A percentile compares a stretch with the other conserved stretches of the same genome.
phyloP scores from a whole-genome alignment of 2,797 vertebrate genomes.

The Borostomias antarcticus region DNA sequence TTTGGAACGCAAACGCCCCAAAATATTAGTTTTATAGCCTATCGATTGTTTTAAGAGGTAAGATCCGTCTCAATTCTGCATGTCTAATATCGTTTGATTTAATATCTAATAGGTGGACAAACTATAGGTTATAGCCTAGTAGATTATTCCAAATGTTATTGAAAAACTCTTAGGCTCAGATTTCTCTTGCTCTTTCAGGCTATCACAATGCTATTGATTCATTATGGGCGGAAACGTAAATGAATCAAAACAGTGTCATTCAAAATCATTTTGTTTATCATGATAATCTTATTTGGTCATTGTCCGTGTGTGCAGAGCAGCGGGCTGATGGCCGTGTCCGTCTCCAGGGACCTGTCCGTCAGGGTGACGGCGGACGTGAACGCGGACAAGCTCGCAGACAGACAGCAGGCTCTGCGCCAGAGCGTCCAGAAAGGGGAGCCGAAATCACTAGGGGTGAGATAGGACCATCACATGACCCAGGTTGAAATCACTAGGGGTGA shows the following conservation, averaged over 20 bases:
- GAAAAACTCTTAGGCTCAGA: too few species aligned
- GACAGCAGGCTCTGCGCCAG: slow-evolving; percentile 44
- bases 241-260: neutral
- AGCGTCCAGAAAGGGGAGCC: slow-evolving; percentile 70
- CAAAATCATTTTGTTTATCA: neutral
- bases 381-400: slow-evolving; percentile 58
- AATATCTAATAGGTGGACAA: too few species aligned
- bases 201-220: too few species aligned
- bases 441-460: slow-evolving; percentile 74
- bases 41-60: neutral
- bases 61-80: too few species aligned
- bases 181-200: too few species aligned
- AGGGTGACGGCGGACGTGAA: slow-evolving; percentile 59
- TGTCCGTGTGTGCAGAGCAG: slow-evolving; percentile 1
- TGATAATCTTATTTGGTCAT: neutral
- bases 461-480: too few species aligned
- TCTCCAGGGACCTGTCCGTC: slow-evolving; percentile 71
- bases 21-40: too few species aligned
- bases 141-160: too few species aligned
- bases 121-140: too few species aligned
- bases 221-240: too few species aligned
- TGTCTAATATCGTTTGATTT: too few species aligned
- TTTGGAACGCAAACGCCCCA: neutral
- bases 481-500: slow-evolving; percentile 75
- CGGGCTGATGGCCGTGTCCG: slow-evolving; percentile 66